Base-by-base conservation (phyloP, 1,140 invertebrate genomes). In the Streblospio benedicti region DNA sequence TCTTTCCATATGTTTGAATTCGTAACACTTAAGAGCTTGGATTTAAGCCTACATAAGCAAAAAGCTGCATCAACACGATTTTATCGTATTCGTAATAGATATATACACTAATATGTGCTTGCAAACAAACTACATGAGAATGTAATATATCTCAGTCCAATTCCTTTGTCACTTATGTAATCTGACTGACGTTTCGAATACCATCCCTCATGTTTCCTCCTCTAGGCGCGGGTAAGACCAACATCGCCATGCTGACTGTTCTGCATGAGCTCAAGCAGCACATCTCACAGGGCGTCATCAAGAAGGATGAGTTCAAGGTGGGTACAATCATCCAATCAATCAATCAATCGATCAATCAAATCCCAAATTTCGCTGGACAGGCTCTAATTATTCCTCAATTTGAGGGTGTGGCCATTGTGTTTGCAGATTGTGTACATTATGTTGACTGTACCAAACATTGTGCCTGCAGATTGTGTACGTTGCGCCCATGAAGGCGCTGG, bases 401-500 rank as follows among this genome's bases (percentile, higher is more conserved):
- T 41, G 18, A 41, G 38, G 38, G 18, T 41, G 38, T 14, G 38
- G 38, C 45, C 9, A 49, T 12, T n/a, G 16, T n/a, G 16, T 16
- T 49, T 0, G 45, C 9, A n/a, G 45, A 12, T 14, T 49, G 45
- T 49, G 9, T 9, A 16, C 35, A 38, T n/a, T 38, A 9, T 9
- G 35, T 9, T 38, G 12, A 38, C 16, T 54, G n/a, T 57, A n/a
- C 16, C 27, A 6, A 23, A 54, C 14, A 56, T 59, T 54, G 32
- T 32, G 60, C 52, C 74, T 79, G 55, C 66, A 92, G 85, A 95
- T 99, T 69, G 88, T 99, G 20, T 99, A 99, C 78, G 89, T 99
- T 57, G 94, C 95, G 1, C 97, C 97, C 9, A 99, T 99, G 96
- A 99, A 99, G 81, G 96, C 97, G 1, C 76, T 99, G 20, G 96